phyloP scores from a whole-genome alignment of 2,797 vertebrate species.

The Psittacula derbiana region DNA sequence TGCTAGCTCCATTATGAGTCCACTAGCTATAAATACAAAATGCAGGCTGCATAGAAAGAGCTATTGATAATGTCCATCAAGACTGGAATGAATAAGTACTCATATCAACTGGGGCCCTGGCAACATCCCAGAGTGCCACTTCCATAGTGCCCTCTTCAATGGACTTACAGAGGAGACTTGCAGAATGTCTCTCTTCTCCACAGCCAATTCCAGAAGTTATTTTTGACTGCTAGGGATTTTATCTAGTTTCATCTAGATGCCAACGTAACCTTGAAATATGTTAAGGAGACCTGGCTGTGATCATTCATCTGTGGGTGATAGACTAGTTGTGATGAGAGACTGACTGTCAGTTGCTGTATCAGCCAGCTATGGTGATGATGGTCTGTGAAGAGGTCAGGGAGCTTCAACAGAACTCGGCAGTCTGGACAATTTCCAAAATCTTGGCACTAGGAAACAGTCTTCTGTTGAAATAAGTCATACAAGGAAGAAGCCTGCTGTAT shows the following conservation, averaged over 20 bases:
- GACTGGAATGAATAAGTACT: not conserved
- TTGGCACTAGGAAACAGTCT: not conserved
- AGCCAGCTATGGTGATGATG: not conserved
- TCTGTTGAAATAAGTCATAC: not conserved
- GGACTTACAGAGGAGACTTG: not conserved
- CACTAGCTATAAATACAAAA: not conserved
- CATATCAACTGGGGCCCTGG: not conserved
- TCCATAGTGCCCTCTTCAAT: not conserved
- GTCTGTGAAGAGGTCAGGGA: not conserved
- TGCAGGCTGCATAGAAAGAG: not conserved
- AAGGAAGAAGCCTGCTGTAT: not conserved
- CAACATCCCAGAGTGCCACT: not conserved
- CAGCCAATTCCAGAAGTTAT: not conserved
- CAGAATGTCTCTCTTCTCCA: not conserved
- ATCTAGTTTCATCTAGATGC: not conserved
- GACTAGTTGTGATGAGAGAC: not conserved
- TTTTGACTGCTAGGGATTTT: not conserved
- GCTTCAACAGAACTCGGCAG: not conserved
- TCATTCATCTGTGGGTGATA: not conserved
- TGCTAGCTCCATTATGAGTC: not conserved
- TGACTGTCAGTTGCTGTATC: not conserved
- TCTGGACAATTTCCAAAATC: not conserved
- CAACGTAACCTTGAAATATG: not conserved
- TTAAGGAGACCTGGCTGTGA: not conserved
- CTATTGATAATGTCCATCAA: not conserved